Percentiles rank a stretch among this genome's conserved stretches.
phyloP scores from a whole-genome alignment of 2,888 invertebrate genomes.

The Hypsopygia costalis region DNA sequence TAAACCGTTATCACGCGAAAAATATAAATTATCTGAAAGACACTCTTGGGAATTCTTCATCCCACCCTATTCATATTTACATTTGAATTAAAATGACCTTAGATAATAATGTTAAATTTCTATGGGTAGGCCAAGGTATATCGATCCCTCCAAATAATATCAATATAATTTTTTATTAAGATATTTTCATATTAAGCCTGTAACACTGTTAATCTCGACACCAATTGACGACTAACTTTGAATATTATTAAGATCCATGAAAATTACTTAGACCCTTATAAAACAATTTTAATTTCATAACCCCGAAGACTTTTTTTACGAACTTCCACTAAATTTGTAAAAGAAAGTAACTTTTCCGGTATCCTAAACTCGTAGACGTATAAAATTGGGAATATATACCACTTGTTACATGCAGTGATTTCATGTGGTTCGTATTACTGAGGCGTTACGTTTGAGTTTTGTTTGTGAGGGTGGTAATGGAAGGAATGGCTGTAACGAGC shows the following conservation, averaged over 20 bases:
- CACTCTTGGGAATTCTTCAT: too few relatives aligned
- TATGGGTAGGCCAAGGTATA: too few relatives aligned
- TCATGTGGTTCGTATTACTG: not conserved
- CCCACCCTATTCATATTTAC: too few relatives aligned
- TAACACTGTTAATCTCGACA: too few relatives aligned
- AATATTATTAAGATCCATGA: not conserved
- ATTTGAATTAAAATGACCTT: too few relatives aligned
- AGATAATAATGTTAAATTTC: too few relatives aligned
- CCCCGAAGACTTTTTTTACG: slow-evolving; percentile 7
- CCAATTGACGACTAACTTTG: not conserved
- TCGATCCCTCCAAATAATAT: too few relatives aligned
- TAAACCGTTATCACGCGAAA: too few relatives aligned
- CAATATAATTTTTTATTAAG: too few relatives aligned
- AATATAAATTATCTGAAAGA: too few relatives aligned
- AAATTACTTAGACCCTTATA: slow-evolving; percentile 3
- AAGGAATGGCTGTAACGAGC: slow-evolving; percentile 23
- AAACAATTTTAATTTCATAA: slow-evolving; percentile 9
- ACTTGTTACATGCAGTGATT: not conserved
- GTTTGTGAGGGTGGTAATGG: not conserved
- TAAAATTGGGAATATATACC: not conserved
- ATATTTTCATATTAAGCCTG: too few relatives aligned
- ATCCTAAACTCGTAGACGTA: slow-evolving; percentile 4
- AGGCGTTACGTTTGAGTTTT: slow-evolving; percentile 24
- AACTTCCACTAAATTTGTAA: slow-evolving; percentile 6
- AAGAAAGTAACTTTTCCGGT: slow-evolving; percentile 3